These are phyloP conservation scores for Baryphthengus martii DNA, from an alignment of 2,113 vertebrate species.

Conservation along the genomic window DNA sequence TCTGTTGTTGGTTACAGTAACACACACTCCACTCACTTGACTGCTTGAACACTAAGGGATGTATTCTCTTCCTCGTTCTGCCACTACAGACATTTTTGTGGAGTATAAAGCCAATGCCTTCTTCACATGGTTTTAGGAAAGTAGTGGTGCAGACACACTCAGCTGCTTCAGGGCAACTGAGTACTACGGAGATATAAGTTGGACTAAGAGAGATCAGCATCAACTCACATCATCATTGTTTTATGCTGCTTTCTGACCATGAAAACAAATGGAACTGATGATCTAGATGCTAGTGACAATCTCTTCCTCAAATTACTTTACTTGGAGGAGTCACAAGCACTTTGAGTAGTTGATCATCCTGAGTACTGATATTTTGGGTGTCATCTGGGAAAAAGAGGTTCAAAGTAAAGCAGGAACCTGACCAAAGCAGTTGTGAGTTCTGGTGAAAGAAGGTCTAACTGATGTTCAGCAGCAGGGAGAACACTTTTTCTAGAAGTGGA, in stretches of 20 bases:
- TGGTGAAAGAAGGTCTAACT: neutral
- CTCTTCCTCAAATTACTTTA: neutral
- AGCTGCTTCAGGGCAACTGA: neutral
- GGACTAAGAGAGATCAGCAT: neutral
- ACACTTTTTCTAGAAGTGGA: neutral
- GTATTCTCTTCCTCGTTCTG: neutral
- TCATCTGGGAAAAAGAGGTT: neutral
- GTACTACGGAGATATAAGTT: neutral
- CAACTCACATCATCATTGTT: neutral
- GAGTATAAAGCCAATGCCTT: neutral
- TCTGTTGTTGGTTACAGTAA: conserved; percentile 8
- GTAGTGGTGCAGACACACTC: neutral
- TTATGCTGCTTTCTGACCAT: neutral
- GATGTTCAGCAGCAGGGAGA: neutral
- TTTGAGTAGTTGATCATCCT: neutral
- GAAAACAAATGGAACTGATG: neutral
- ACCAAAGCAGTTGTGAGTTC: neutral
- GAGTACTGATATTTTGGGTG: neutral
- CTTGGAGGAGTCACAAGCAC: neutral
- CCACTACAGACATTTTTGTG: neutral
- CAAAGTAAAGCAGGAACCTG: neutral
- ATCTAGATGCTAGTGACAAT: neutral
- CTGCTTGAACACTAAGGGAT: neutral
- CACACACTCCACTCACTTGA: neutral
- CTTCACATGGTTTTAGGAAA: neutral